A percentile compares a stretch with the other conserved stretches of the same genome.
Conservation (phyloP, 2,797 vertebrate species). For the Neosilurus mollespiculum region DNA sequence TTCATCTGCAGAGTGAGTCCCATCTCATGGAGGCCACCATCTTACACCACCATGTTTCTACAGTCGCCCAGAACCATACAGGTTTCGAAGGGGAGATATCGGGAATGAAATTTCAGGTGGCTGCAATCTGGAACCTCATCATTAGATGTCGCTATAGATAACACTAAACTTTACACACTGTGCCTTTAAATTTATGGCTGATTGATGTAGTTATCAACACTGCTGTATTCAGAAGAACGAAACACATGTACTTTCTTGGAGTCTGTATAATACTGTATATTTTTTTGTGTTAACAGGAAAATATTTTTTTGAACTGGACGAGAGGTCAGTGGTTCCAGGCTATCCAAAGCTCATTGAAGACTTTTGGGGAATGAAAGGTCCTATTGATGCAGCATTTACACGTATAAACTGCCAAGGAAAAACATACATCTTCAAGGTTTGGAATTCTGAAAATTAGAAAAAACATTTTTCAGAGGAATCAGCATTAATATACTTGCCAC, state of each 20-base stretch:
- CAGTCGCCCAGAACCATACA: too few species aligned
- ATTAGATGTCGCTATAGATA: too few species aligned
- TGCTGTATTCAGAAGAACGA: neutral
- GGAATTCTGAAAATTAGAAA: neutral
- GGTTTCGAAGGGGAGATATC: too few species aligned
- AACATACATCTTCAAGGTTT: conserved; percentile 87
- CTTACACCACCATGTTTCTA: too few species aligned
- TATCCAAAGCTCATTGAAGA: conserved; percentile 84
- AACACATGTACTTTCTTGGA: neutral
- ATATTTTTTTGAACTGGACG: conserved; percentile 82
- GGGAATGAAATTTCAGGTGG: too few species aligned
- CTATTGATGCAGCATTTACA: conserved; percentile 85
- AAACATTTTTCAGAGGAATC: neutral
- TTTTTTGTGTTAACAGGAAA: conserved; percentile 66
- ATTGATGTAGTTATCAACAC: neutral
- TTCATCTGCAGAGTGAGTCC: too few species aligned
- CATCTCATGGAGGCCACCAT: too few species aligned
- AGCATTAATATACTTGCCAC: neutral
- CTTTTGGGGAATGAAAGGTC: conserved; percentile 82
- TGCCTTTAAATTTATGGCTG: too few species aligned
- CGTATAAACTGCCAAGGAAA: conserved; percentile 88
- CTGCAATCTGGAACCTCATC: too few species aligned
- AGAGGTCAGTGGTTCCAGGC: conserved; percentile 70
- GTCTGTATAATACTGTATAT: neutral
- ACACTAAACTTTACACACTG: too few species aligned